Evolutionary conservation across 2,888 invertebrate genomes (phyloP), one percentile per base, ranked within the genome.

Genomic region (Cyclophora punctaria): DNA sequence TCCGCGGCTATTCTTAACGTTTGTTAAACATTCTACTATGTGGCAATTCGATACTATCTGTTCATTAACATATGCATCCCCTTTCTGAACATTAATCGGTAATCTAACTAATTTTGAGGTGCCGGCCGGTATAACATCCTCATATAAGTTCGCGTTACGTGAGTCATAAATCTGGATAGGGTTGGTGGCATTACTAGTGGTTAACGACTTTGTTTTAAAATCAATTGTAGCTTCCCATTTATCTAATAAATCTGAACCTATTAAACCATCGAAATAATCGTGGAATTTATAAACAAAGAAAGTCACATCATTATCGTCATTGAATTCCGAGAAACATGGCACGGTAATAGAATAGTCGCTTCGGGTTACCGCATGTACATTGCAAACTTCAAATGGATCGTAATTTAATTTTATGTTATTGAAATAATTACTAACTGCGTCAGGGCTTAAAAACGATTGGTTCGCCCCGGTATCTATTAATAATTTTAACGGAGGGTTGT

Each of bases 261-360:
- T 20, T 20, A 20, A 20, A 20, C 20, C 20, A 20, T 20, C 64
- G 20, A 68, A 70, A 45, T 55, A 59, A 7, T 67, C 45, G 48
- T 70, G 67, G 48, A 68, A 67, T 41, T 52, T 54, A 45, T 65
- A 69, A 3, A 65, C 43, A 41, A 53, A 69, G 2, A 66, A 49
- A 2, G 45, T 66, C 0, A 64, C 49, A 7, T 53, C 6, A 5
- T 43, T 47, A 4, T 6, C 1, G 3, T 60, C 57, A 4, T 52
- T 55, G 44, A 65, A 49, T 45, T 63, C 59, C 0, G 4, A 4
- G 46, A 65, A 63, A 48, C 53, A 46, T 0, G 60, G 70, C 44
- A 67, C 2, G 0, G 56, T 62, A 7, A 68, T 60, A 0, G 67
- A 68, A 51, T 62, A 60, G 3, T 67, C 47, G 35, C 55, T 63